A percentile compares a stretch with the other conserved stretches of the same genome.
Evolutionary conservation across 2,797 vertebrate species (phyloP).

Genomic region (Aeoliscus strigatus): DNA sequence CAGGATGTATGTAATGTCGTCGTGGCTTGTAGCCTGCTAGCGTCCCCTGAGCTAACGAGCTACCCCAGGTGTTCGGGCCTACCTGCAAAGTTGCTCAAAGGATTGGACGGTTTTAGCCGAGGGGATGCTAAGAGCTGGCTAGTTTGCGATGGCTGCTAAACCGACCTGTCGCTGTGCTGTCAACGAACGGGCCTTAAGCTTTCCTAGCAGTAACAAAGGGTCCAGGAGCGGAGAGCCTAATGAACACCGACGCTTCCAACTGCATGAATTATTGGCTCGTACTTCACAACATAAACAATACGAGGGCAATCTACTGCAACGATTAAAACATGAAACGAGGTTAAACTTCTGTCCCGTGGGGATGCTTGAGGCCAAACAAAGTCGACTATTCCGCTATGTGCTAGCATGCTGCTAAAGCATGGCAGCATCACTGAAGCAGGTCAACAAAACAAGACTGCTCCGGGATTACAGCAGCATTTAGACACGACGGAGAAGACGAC

Average conservation of each 20-base stretch:
- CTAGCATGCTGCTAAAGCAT: slow-evolving; percentile 69
- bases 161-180: slow-evolving; percentile 31
- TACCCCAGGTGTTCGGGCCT: slow-evolving; percentile 51
- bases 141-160: slow-evolving; percentile 18
- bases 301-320: not conserved
- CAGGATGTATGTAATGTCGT: slow-evolving; percentile 19
- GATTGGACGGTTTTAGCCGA: slow-evolving; percentile 34
- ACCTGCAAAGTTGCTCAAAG: slow-evolving; percentile 36
- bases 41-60: slow-evolving; percentile 32
- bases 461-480: slow-evolving; percentile 18
- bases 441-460: slow-evolving; percentile 64
- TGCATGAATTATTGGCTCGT: not conserved
- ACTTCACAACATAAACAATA: not conserved
- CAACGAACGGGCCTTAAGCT: slow-evolving; percentile 50
- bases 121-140: slow-evolving; percentile 40
- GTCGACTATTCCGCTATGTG: slow-evolving; percentile 30
- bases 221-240: not conserved
- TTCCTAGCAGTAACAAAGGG: slow-evolving; percentile 59
- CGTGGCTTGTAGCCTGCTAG: slow-evolving; percentile 37
- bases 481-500: slow-evolving; percentile 1
- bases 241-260: not conserved
- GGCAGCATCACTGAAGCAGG: slow-evolving; percentile 59
- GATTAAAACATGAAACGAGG: not conserved
- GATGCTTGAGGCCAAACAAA: slow-evolving; percentile 53
- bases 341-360: slow-evolving; percentile 10